Percentiles rank a stretch among this genome's conserved stretches.
Conservation (phyloP, 2,113 vertebrate genomes). For the Lethenteron reissneri region DNA sequence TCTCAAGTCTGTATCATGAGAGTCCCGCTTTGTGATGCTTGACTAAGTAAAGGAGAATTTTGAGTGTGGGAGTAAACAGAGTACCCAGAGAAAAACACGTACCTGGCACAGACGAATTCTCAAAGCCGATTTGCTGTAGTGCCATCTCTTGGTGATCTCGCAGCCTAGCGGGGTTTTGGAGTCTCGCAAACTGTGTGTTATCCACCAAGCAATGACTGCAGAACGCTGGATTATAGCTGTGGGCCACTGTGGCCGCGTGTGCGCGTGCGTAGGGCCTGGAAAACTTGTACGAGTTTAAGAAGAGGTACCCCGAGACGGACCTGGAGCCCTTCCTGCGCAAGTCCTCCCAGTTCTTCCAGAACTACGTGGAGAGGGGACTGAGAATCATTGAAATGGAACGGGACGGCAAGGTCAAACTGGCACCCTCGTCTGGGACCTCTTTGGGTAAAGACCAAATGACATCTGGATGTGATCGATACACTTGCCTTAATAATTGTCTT, state of each 20-base stretch:
- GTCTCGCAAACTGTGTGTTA: too few species aligned
- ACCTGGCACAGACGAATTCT: too few species aligned
- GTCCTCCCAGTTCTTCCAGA: constrained; percentile 92
- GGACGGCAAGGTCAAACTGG: constrained; percentile 57
- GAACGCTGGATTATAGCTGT: not conserved
- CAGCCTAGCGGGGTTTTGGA: too few species aligned
- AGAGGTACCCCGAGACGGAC: constrained; percentile 82
- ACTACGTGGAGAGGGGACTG: constrained; percentile 90
- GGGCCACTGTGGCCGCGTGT: not conserved
- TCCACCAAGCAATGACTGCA: too few species aligned
- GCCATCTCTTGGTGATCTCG: too few species aligned
- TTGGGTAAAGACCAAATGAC: constrained; percentile 9
- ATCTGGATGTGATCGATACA: too few species aligned
- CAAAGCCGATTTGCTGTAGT: too few species aligned
- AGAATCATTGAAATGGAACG: constrained; percentile 74
- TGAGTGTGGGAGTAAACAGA: too few species aligned
- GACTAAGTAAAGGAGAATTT: too few species aligned
- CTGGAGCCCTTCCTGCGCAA: constrained; percentile 86
- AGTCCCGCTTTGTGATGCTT: too few species aligned
- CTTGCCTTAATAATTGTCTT: not conserved
- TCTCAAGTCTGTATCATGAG: too few species aligned
- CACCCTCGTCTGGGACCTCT: constrained; percentile 39
- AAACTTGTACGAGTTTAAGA: constrained; percentile 89
- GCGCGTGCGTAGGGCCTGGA: constrained; percentile 45
- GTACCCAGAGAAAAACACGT: too few species aligned